Evolutionary conservation across 2,797 vertebrate genomes (phyloP).

Genomic region (Tinamus major): DNA sequence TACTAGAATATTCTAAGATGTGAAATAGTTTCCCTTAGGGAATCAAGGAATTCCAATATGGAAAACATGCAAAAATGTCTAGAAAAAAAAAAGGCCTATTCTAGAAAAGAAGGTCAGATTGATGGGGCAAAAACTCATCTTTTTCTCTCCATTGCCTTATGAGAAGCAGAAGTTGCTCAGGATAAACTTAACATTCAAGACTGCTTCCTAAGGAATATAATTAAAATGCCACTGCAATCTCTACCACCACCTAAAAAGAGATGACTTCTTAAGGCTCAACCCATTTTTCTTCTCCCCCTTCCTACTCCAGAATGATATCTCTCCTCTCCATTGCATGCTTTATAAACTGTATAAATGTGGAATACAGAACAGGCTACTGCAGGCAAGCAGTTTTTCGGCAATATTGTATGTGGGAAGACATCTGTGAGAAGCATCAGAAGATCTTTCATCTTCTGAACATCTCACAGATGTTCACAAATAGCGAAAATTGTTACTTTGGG

Average conservation of each 20-base stretch:
- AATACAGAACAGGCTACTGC: slow-evolving; percentile 70
- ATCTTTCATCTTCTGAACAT: slow-evolving; percentile 77
- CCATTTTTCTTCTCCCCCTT: slow-evolving; percentile 36
- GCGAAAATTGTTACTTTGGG: slow-evolving; percentile 77
- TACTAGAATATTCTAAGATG: not conserved
- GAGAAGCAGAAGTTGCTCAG: not conserved
- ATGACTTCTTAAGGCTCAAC: slow-evolving; percentile 31
- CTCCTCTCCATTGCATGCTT: slow-evolving; percentile 38
- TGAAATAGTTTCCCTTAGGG: not conserved
- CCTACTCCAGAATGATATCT: slow-evolving; percentile 48
- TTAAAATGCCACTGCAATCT: not conserved
- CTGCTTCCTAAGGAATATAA: slow-evolving; percentile 13
- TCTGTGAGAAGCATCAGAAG: slow-evolving; percentile 78
- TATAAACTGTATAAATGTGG: slow-evolving; percentile 65
- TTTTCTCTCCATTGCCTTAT: not conserved
- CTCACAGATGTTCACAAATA: slow-evolving; percentile 80
- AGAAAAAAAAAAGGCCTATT: not conserved
- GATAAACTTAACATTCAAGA: slow-evolving; percentile 35
- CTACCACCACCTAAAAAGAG: slow-evolving; percentile 2
- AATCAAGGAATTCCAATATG: not conserved
- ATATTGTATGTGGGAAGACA: slow-evolving; percentile 77
- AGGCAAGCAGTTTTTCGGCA: slow-evolving; percentile 74
- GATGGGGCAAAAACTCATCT: not conserved
- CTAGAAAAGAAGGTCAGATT: not conserved
- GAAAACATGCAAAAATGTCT: not conserved